These are phyloP conservation scores for Stichopus chloronotus DNA, from an alignment of 35 echinoderm and acorn worm species.

Conservation along the genomic window DNA sequence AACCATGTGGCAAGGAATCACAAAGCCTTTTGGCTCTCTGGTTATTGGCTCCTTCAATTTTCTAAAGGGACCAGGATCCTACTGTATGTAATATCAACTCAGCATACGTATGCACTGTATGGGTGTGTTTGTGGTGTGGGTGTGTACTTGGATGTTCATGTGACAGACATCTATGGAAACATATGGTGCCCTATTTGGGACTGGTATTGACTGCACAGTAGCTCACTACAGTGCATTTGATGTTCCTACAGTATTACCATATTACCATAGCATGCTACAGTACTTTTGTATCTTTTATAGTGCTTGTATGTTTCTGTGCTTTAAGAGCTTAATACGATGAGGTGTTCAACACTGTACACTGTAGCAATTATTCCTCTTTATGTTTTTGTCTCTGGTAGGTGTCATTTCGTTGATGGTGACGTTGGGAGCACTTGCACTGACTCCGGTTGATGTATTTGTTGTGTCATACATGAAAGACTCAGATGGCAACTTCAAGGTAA, in stretches of 20 bases:
- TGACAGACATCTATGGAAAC: no score
- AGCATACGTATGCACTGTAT: no score
- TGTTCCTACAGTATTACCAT: not conserved
- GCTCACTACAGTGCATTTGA: not conserved
- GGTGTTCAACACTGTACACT: not conserved
- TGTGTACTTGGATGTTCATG: no score
- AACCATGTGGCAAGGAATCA: no score
- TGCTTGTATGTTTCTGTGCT: not conserved
- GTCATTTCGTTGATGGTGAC: constrained; percentile 73
- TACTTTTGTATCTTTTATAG: not conserved
- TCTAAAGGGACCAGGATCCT: no score
- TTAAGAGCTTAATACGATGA: not conserved
- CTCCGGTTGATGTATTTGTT: constrained; percentile 84
- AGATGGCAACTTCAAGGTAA: constrained; percentile 85
- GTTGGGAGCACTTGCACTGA: constrained; percentile 67
- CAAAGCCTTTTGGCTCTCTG: no score
- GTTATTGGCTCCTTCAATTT: no score
- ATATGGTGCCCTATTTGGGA: not conserved
- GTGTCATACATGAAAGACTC: constrained; percentile 88
- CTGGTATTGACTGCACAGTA: not conserved
- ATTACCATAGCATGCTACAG: not conserved
- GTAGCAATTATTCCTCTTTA: not conserved
- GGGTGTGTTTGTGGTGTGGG: no score
- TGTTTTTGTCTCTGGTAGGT: constrained; percentile 56
- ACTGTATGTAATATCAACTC: no score